These are phyloP conservation scores for Vandiemenella viatica DNA, from an alignment of 2,888 invertebrate species.

Conservation along the genomic window DNA sequence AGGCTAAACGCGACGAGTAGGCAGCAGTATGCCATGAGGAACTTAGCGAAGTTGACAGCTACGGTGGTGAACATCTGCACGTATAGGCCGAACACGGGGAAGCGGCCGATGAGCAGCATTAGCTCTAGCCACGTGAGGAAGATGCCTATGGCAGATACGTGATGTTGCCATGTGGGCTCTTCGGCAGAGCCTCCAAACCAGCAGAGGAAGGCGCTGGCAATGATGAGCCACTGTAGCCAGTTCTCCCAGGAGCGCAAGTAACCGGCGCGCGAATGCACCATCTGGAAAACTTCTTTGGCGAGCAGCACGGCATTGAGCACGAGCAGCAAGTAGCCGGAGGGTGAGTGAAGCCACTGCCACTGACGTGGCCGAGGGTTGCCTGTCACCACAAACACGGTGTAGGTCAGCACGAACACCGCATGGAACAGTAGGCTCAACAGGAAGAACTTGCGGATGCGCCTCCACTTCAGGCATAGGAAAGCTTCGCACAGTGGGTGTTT, in stretches of 20 bases:
- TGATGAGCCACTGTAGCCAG: slow-evolving; percentile 66
- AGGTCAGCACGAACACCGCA: slow-evolving; percentile 55
- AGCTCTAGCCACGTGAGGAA: slow-evolving; percentile 69
- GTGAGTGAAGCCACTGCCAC: neutral
- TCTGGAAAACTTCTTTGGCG: slow-evolving; percentile 61
- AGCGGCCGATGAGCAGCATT: slow-evolving; percentile 73
- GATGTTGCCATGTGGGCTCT: slow-evolving; percentile 54
- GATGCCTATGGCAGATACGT: slow-evolving; percentile 62
- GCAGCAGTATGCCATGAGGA: slow-evolving; percentile 65
- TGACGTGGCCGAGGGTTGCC: neutral
- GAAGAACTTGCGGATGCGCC: slow-evolving; percentile 66
- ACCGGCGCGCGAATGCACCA: slow-evolving; percentile 52
- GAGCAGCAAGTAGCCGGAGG: slow-evolving; percentile 33
- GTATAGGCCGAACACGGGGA: slow-evolving; percentile 72
- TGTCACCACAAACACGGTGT: slow-evolving; percentile 51
- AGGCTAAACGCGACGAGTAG: slow-evolving; percentile 65
- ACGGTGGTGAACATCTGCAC: slow-evolving; percentile 80
- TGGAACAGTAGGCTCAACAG: slow-evolving; percentile 64
- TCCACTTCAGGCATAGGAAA: slow-evolving; percentile 71
- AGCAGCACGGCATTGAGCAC: slow-evolving; percentile 18
- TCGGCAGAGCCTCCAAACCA: neutral
- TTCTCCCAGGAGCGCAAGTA: slow-evolving; percentile 73
- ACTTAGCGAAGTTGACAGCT: slow-evolving; percentile 66
- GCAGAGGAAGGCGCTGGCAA: slow-evolving; percentile 52
- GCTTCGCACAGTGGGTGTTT: slow-evolving; percentile 72